phyloP scores from a whole-genome alignment of 2,888 invertebrate genomes.

The Lasius platythorax region DNA sequence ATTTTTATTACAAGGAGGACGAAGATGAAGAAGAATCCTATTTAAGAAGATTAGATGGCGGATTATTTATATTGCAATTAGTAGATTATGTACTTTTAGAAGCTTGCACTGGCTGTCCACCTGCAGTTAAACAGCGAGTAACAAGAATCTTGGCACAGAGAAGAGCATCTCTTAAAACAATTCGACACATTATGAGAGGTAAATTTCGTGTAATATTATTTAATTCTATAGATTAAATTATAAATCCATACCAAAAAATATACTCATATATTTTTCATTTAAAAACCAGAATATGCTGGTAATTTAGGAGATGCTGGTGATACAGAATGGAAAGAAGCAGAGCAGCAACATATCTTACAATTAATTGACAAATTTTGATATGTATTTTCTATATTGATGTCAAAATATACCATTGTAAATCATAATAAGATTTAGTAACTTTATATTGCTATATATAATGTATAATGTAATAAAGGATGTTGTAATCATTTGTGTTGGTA shows the following conservation, averaged over 20 bases:
- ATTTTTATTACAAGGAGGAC: slow-evolving; percentile 87
- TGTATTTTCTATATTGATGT: slow-evolving; percentile 35
- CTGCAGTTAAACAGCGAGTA: slow-evolving; percentile 94
- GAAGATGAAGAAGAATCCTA: slow-evolving; percentile 95
- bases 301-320: slow-evolving; percentile 97
- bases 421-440: slow-evolving; percentile 8
- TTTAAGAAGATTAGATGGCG: slow-evolving; percentile 95
- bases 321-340: slow-evolving; percentile 94
- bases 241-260: not conserved
- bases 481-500: not conserved
- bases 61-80: slow-evolving; percentile 98
- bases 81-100: slow-evolving; percentile 96
- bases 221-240: not conserved
- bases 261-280: slow-evolving; percentile 8
- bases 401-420: slow-evolving; percentile 4
- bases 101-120: slow-evolving; percentile 91
- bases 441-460: slow-evolving; percentile 25
- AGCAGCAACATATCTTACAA: slow-evolving; percentile 96
- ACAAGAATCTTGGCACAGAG: slow-evolving; percentile 95
- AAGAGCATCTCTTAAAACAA: slow-evolving; percentile 96
- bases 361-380: slow-evolving; percentile 96
- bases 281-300: slow-evolving; percentile 94
- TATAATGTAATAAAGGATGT: slow-evolving; percentile 11
- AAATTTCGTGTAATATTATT: slow-evolving; percentile 43
- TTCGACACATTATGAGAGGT: slow-evolving; percentile 97